Evolutionary conservation across 2,888 invertebrate species (phyloP).

Genomic region (Nomada fabriciana): DNA sequence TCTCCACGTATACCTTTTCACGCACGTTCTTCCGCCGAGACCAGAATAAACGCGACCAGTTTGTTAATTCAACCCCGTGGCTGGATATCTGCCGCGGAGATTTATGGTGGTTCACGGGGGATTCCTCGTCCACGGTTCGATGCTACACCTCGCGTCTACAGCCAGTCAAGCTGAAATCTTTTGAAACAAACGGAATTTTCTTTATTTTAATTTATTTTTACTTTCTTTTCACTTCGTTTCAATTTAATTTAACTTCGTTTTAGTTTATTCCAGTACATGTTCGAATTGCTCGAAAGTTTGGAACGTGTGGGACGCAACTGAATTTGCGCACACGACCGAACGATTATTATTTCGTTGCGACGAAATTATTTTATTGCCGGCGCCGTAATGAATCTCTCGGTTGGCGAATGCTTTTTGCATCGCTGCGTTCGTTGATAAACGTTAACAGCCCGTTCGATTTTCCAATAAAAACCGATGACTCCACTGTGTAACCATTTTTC

Average conservation of each 20-base stretch:
- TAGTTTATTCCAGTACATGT: too few relatives aligned
- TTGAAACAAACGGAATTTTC: too few relatives aligned
- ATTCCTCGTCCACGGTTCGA: background rate
- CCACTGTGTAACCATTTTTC: background rate
- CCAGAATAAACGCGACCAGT: slow-evolving; percentile 3
- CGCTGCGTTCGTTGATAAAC: background rate
- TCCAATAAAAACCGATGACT: slow-evolving; percentile 8
- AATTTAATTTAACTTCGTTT: too few relatives aligned
- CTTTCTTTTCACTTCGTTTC: too few relatives aligned
- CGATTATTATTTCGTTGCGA: too few relatives aligned
- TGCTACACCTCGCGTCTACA: background rate
- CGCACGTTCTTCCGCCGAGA: background rate
- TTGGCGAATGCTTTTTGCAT: slow-evolving; percentile 15
- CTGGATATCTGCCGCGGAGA: background rate
- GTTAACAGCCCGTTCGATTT: background rate
- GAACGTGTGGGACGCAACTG: too few relatives aligned
- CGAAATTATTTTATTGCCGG: too few relatives aligned
- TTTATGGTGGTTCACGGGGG: background rate
- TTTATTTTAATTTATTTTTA: too few relatives aligned
- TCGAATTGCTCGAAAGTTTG: too few relatives aligned
- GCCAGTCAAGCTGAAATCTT: too few relatives aligned
- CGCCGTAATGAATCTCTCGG: background rate
- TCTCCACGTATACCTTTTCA: background rate
- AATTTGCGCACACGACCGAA: too few relatives aligned
- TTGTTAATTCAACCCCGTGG: background rate